Percentiles rank a stretch among this genome's conserved stretches.
phyloP scores from a whole-genome alignment of 2,113 vertebrate species.

The Bufo bufo region DNA sequence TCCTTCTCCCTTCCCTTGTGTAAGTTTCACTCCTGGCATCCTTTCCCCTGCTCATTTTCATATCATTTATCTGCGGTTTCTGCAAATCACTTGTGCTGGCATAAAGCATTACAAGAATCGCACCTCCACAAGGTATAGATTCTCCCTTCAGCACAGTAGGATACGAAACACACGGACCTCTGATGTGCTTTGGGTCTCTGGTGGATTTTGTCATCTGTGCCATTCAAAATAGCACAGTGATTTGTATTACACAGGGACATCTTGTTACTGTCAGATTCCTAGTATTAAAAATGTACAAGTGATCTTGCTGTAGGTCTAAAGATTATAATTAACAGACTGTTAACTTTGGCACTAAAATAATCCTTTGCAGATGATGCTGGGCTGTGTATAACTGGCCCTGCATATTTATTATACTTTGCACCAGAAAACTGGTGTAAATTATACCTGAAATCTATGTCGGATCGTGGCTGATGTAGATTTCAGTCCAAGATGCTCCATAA shows the following conservation, averaged over 20 bases:
- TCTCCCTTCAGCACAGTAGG: constrained; percentile 5
- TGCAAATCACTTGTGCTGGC: not conserved
- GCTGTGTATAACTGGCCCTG: no score
- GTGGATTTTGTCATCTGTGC: constrained; percentile 14
- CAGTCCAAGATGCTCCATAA: no score
- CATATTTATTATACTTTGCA: no score
- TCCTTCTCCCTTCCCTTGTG: constrained; percentile 55
- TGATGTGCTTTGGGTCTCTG: constrained; percentile 15
- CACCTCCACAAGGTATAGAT: constrained; percentile 1
- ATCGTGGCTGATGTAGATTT: no score
- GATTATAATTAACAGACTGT: no score
- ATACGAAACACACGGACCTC: not conserved
- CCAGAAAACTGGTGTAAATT: no score
- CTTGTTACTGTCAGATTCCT: constrained; percentile 23
- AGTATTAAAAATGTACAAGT: not conserved
- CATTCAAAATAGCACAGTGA: not conserved
- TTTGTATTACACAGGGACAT: not conserved
- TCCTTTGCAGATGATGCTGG: no score
- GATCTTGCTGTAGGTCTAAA: not conserved
- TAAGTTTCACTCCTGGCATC: constrained; percentile 48
- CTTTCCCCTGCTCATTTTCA: constrained; percentile 5
- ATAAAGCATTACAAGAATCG: constrained; percentile 35
- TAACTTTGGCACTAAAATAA: no score
- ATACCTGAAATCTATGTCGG: no score
- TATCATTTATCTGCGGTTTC: constrained; percentile 29